Percentiles rank a stretch among this genome's conserved stretches.
Evolutionary conservation across 1,140 invertebrate species (phyloP).

Genomic region (Heliconius congener): DNA sequence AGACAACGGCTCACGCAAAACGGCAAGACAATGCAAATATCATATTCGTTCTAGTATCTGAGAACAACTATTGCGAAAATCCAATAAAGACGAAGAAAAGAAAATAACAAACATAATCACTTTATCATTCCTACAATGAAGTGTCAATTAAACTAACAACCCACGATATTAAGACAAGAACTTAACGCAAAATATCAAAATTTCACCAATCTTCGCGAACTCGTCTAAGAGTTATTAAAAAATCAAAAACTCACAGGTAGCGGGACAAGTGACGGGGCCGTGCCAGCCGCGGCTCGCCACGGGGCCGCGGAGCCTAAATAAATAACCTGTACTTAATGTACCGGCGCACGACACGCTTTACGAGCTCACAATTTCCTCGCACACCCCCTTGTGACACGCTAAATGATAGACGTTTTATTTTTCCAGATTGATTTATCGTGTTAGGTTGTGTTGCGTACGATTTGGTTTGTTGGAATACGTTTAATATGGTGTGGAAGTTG

Average conservation of each 20-base stretch:
- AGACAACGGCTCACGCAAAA: too few relatives aligned
- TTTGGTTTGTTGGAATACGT: neutral
- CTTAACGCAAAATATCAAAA: neutral
- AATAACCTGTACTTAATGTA: conserved; percentile 74
- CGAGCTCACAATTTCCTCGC: conserved; percentile 61
- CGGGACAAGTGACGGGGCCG: conserved; percentile 47
- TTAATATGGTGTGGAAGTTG: neutral
- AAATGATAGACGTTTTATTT: conserved; percentile 48
- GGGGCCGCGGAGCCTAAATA: conserved; percentile 64
- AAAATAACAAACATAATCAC: too few relatives aligned
- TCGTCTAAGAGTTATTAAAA: conserved; percentile 28
- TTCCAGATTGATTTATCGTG: conserved; percentile 52
- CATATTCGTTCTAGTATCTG: conserved; percentile 37
- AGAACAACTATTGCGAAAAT: too few relatives aligned
- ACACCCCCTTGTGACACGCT: conserved; percentile 50
- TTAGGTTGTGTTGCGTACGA: neutral
- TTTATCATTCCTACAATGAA: conserved; percentile 39
- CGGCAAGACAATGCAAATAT: conserved; percentile 39
- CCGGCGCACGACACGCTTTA: conserved; percentile 66
- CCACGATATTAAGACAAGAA: neutral
- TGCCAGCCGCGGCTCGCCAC: conserved; percentile 62
- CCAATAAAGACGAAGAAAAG: too few relatives aligned
- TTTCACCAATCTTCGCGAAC: conserved; percentile 2
- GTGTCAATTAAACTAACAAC: neutral
- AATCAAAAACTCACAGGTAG: conserved; percentile 43